Percentiles rank a stretch among this genome's conserved stretches.
Conservation (phyloP, 1,140 invertebrate species). For the Euwallacea similis region DNA sequence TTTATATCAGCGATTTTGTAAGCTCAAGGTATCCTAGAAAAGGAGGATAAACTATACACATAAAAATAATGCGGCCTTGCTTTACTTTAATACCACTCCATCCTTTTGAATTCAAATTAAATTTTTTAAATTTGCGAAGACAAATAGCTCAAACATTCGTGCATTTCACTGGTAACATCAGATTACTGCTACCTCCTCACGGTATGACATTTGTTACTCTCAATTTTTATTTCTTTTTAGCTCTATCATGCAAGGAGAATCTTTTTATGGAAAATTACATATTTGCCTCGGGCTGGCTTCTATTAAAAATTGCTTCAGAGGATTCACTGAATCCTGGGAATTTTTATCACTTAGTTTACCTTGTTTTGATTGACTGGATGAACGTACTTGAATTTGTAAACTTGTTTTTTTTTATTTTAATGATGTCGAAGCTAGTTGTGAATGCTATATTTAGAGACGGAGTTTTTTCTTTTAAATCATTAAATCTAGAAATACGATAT, state of each 20-base stretch:
- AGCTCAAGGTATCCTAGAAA: conserved; percentile 36
- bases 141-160: conserved; percentile 8
- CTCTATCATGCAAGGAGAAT: conserved; percentile 2
- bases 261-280: conserved; percentile 7
- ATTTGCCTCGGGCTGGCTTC: neutral
- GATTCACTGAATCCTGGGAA: neutral
- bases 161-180: neutral
- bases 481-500: too few species aligned
- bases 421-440: too few species aligned
- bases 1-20: conserved; percentile 36
- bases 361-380: too few species aligned
- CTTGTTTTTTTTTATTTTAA: too few species aligned
- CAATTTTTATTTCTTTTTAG: conserved; percentile 9
- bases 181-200: neutral
- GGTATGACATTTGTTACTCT: neutral
- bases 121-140: conserved; percentile 17
- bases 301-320: neutral
- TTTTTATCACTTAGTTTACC: too few species aligned
- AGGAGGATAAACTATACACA: conserved; percentile 38
- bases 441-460: too few species aligned
- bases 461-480: too few species aligned
- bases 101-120: conserved; percentile 32
- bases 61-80: conserved; percentile 36
- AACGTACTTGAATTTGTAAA: too few species aligned
- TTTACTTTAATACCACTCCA: conserved; percentile 22